Evolutionary conservation across 64 coral and sea anemone species (phyloP).

Genomic region (Cladopsammia gracilis): DNA sequence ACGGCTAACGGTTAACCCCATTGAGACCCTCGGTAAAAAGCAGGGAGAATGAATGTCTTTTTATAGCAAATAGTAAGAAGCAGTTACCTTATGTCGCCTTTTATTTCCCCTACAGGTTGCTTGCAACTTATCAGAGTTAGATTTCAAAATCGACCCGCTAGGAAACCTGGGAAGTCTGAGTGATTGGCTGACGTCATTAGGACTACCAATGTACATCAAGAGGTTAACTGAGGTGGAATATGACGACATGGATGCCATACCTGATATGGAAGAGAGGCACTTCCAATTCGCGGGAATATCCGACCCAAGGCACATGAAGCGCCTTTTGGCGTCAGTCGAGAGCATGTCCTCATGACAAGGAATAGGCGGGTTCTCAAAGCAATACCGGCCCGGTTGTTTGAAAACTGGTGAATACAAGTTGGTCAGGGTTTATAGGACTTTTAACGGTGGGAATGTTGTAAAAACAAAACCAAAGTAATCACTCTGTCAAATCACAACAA

Average conservation of each 20-base stretch:
- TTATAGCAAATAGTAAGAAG: too few relatives aligned
- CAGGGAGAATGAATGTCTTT: too few relatives aligned
- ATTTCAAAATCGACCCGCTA: constrained; percentile 56
- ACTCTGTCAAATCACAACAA: too few relatives aligned
- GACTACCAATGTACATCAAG: constrained; percentile 91
- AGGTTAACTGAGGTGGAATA: constrained; percentile 84
- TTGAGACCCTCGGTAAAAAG: too few relatives aligned
- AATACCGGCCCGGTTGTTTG: too few relatives aligned
- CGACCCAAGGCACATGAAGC: constrained; percentile 84
- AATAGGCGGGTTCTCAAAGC: background rate
- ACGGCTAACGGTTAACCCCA: too few relatives aligned
- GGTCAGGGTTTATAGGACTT: too few relatives aligned
- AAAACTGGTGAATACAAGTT: too few relatives aligned
- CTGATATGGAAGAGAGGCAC: constrained; percentile 84
- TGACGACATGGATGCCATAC: constrained; percentile 89
- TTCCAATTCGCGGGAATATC: constrained; percentile 87
- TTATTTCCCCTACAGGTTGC: constrained; percentile 47
- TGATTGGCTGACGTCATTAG: constrained; percentile 90
- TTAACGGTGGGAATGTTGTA: too few relatives aligned
- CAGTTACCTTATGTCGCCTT: background rate
- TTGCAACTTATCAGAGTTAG: constrained; percentile 65
- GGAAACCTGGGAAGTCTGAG: constrained; percentile 75
- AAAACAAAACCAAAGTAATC: too few relatives aligned
- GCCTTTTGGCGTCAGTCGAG: constrained; percentile 81
- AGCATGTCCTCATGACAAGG: constrained; percentile 57